Percentiles rank a stretch among this genome's conserved stretches.
Conservation (phyloP, 2,888 invertebrate species). For the Cephalotes varians region DNA sequence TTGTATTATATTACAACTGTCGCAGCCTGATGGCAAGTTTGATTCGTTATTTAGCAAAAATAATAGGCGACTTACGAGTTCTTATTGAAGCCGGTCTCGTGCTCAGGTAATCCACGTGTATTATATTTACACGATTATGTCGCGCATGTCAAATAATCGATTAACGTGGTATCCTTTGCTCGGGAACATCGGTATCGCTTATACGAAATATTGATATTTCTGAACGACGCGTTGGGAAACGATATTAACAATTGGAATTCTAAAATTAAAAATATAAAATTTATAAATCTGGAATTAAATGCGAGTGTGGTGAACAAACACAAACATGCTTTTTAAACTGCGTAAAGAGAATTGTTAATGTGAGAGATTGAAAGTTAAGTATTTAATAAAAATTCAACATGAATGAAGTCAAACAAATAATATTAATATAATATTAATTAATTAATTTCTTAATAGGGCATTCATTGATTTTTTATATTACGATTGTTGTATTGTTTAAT, state of each 20-base stretch:
- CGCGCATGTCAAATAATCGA: constrained; percentile 23
- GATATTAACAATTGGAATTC: constrained; percentile 42
- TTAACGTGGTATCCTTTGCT: constrained; percentile 25
- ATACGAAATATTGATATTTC: constrained; percentile 9
- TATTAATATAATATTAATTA: constrained; percentile 15
- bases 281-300: constrained; percentile 3
- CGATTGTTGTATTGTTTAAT: constrained; percentile 22
- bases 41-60: constrained; percentile 41
- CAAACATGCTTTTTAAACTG: constrained; percentile 13
- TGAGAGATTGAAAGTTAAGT: constrained; percentile 17
- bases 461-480: constrained; percentile 38
- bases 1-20: constrained; percentile 36
- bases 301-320: constrained; percentile 5
- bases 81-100: constrained; percentile 10
- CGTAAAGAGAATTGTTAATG: not conserved
- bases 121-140: constrained; percentile 15
- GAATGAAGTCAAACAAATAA: constrained; percentile 10
- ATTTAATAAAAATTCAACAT: constrained; percentile 20
- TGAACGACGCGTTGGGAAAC: not conserved
- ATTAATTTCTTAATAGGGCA: constrained; percentile 32
- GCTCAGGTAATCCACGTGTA: constrained; percentile 24
- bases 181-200: constrained; percentile 9
- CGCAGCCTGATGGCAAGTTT: constrained; percentile 19
- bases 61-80: constrained; percentile 10
- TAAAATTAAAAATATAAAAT: constrained; percentile 21